Conservation (phyloP, 2,113 vertebrate species). For the Calonectris borealis region DNA sequence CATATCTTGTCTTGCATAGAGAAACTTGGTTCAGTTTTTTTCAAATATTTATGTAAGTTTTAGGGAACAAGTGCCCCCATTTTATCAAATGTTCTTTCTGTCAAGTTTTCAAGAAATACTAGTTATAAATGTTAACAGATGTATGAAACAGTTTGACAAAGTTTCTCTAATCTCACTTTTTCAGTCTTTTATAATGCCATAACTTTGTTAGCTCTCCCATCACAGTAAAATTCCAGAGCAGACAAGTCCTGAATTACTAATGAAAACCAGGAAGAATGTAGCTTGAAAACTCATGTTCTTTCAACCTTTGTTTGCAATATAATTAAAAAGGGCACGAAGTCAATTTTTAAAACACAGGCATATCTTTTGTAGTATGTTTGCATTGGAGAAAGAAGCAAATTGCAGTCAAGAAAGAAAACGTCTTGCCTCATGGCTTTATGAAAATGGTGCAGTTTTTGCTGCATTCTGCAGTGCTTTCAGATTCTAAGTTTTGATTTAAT, state of each 20-base stretch:
- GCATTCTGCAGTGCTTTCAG: neutral
- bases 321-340: neutral
- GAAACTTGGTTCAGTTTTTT: neutral
- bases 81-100: neutral
- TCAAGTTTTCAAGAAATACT: neutral
- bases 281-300: neutral
- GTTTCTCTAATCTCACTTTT: neutral
- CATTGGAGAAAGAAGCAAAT: neutral
- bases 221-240: neutral
- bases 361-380: neutral
- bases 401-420: neutral
- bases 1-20: neutral
- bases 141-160: neutral
- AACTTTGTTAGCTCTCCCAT: fast-evolving
- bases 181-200: neutral
- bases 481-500: neutral
- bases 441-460: neutral
- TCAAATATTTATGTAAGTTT: neutral
- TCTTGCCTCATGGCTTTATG: neutral
- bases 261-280: neutral
- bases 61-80: neutral
- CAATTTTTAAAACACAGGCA: neutral
- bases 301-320: neutral
- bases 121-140: neutral
- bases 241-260: neutral